Evolutionary conservation across 2,888 invertebrate genomes (phyloP).

Genomic region (Ischnura elegans): DNA sequence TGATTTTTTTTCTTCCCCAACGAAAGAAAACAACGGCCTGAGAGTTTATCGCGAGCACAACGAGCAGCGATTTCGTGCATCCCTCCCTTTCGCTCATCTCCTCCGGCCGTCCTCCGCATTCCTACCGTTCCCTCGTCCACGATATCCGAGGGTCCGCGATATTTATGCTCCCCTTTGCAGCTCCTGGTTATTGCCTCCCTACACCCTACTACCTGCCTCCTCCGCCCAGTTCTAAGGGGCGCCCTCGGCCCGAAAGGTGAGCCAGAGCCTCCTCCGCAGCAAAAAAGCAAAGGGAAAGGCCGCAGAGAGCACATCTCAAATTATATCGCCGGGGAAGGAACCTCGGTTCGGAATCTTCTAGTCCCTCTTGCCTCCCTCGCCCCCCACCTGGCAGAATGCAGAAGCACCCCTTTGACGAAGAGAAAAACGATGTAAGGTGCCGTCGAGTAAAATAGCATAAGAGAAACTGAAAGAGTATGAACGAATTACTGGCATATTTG

Average conservation of each 20-base stretch:
- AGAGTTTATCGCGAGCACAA: not conserved
- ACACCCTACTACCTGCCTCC: not conserved
- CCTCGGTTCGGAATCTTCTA: not conserved
- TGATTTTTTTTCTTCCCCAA: not conserved
- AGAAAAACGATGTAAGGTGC: not conserved
- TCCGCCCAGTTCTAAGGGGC: not conserved
- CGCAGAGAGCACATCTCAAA: not conserved
- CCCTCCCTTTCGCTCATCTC: not conserved
- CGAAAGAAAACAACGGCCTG: not conserved
- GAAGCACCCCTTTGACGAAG: not conserved
- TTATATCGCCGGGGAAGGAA: not conserved
- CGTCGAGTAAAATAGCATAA: not conserved
- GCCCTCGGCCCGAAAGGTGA: not conserved
- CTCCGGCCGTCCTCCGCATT: not conserved
- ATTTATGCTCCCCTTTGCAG: not conserved
- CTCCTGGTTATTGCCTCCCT: not conserved
- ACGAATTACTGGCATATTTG: too few relatives aligned
- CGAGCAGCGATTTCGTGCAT: not conserved
- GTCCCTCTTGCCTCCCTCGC: not conserved
- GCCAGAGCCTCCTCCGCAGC: not conserved
- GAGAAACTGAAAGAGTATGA: not conserved
- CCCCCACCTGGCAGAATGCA: not conserved
- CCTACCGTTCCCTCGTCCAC: not conserved
- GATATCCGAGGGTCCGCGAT: not conserved
- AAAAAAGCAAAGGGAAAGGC: not conserved